Percentiles rank a stretch among this genome's conserved stretches.
Evolutionary conservation across 2,888 invertebrate genomes (phyloP).

Genomic region (Dasypolia templi): DNA sequence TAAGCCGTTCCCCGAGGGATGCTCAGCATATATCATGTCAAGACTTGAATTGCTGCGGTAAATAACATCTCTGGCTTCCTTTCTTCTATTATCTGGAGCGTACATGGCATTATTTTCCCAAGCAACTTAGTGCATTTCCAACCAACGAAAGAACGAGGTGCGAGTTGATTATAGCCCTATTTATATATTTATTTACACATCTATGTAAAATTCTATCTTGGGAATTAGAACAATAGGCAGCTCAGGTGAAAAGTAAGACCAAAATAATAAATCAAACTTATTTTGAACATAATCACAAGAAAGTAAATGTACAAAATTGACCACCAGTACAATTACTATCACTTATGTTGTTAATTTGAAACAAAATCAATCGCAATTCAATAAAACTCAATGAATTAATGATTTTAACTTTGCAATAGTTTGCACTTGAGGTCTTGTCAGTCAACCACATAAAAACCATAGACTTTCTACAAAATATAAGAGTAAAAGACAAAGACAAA

Average conservation of each 20-base stretch:
- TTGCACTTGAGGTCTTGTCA: slow-evolving; percentile 63
- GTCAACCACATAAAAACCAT: slow-evolving; percentile 64
- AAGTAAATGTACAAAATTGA: slow-evolving; percentile 9
- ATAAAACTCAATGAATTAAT: slow-evolving; percentile 36
- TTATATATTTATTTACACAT: slow-evolving; percentile 30
- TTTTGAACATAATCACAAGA: slow-evolving; percentile 43
- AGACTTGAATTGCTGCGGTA: slow-evolving; percentile 97
- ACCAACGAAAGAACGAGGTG: slow-evolving; percentile 19
- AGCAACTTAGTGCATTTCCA: slow-evolving; percentile 66
- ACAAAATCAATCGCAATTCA: slow-evolving; percentile 19
- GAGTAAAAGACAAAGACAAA: slow-evolving; percentile 9
- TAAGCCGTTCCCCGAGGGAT: slow-evolving; percentile 89
- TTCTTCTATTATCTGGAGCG: slow-evolving; percentile 88
- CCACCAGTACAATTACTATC: slow-evolving; percentile 15
- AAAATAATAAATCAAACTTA: slow-evolving; percentile 36
- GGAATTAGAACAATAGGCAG: slow-evolving; percentile 44
- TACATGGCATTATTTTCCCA: slow-evolving; percentile 88
- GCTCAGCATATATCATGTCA: slow-evolving; percentile 92
- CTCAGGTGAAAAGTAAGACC: slow-evolving; percentile 41
- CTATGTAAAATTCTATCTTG: slow-evolving; percentile 29
- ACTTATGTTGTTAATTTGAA: slow-evolving; percentile 17
- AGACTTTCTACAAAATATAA: slow-evolving; percentile 35
- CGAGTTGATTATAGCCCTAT: slow-evolving; percentile 10
- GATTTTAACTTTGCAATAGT: slow-evolving; percentile 60
- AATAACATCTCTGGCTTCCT: slow-evolving; percentile 88